These are phyloP conservation scores for Rhynchopsitta pachyrhyncha DNA, from an alignment of 2,113 vertebrate genomes.

Conservation along the genomic window DNA sequence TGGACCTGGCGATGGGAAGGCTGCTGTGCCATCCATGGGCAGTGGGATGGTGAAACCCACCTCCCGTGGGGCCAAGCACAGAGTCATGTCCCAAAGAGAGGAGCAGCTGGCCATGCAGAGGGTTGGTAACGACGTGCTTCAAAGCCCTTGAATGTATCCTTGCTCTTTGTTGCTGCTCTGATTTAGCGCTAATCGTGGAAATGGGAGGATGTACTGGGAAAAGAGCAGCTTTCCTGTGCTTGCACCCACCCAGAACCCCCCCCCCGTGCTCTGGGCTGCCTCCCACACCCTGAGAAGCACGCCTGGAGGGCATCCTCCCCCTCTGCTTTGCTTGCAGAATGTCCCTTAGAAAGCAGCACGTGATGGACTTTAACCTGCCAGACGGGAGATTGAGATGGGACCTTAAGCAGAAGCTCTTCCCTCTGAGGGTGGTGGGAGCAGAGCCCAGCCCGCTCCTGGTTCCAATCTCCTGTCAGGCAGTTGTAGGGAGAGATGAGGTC, in stretches of 20 bases:
- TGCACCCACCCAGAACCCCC: neutral
- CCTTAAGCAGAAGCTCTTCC: too few species aligned
- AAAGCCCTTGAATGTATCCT: neutral
- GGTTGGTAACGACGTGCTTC: constrained; percentile 46
- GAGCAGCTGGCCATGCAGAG: constrained; percentile 88
- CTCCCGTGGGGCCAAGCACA: constrained; percentile 84
- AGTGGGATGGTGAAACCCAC: constrained; percentile 71
- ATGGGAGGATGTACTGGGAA: neutral
- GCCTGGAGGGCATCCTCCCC: too few species aligned
- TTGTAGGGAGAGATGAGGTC: too few species aligned
- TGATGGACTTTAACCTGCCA: too few species aligned
- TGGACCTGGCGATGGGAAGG: constrained; percentile 23
- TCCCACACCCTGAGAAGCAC: too few species aligned
- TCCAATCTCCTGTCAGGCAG: too few species aligned
- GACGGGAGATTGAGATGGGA: too few species aligned
- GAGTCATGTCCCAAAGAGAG: constrained; percentile 83
- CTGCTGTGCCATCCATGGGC: constrained; percentile 33
- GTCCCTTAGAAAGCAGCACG: too few species aligned
- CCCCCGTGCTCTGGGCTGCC: too few species aligned
- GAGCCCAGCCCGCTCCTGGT: too few species aligned
- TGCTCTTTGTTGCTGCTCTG: neutral
- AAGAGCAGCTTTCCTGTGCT: neutral
- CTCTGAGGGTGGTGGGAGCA: too few species aligned
- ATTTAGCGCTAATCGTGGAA: neutral
- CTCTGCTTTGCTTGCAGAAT: too few species aligned